These are phyloP conservation scores for Leucoraja erinaceus DNA, from an alignment of 2,113 vertebrate genomes.

Conservation along the genomic window DNA sequence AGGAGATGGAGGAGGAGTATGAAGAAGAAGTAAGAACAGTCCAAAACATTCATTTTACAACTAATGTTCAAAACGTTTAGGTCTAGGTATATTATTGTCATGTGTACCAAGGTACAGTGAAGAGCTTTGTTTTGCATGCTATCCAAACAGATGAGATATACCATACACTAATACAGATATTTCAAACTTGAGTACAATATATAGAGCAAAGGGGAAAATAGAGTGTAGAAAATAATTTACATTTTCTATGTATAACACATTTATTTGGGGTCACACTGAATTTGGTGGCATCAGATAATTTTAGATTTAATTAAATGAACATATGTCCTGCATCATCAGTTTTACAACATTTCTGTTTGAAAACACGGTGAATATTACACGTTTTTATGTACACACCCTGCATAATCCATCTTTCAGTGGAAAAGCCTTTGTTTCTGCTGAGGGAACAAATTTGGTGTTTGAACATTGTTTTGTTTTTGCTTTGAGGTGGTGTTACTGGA, in stretches of 20 bases:
- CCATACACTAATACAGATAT: too few species aligned
- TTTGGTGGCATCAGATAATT: not conserved
- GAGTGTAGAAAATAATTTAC: not conserved
- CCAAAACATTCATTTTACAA: conserved; percentile 23
- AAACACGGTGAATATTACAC: not conserved
- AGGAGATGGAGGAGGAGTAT: conserved; percentile 47
- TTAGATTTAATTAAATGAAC: not conserved
- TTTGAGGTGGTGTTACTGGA: not conserved
- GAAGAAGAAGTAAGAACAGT: conserved; percentile 44
- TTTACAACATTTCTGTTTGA: not conserved
- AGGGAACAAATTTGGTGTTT: not conserved
- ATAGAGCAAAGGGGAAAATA: too few species aligned
- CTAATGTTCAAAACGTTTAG: not conserved
- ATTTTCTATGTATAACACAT: not conserved
- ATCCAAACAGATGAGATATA: too few species aligned
- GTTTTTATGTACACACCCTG: not conserved
- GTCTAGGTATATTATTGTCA: too few species aligned
- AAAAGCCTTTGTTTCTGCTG: not conserved
- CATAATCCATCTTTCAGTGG: not conserved
- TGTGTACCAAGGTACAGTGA: too few species aligned
- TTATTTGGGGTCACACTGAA: not conserved
- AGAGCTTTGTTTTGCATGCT: too few species aligned
- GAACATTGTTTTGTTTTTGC: not conserved
- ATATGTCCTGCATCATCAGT: not conserved
- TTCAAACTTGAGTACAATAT: too few species aligned